These are phyloP conservation scores for Rhipidura dahli DNA, from an alignment of 2,113 vertebrate species.

Conservation along the genomic window DNA sequence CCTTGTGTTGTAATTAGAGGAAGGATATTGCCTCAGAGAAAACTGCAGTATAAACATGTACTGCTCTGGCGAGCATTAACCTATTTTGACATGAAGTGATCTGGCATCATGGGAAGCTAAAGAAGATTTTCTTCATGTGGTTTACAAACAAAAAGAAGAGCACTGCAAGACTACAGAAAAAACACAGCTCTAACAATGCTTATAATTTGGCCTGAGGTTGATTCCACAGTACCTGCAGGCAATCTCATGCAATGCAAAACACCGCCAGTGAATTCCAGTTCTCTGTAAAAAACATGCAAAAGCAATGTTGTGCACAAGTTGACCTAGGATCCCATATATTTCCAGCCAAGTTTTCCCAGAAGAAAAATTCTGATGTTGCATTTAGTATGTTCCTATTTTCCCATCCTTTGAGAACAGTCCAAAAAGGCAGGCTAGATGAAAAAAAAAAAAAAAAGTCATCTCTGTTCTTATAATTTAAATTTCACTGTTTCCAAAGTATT, in stretches of 20 bases:
- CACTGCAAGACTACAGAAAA: neutral
- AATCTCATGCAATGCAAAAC: neutral
- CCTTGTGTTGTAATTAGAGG: slow-evolving; percentile 43
- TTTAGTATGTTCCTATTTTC: rapidly evolving
- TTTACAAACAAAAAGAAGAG: slow-evolving; percentile 22
- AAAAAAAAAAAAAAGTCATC: rapidly evolving
- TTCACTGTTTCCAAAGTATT: neutral
- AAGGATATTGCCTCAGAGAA: slow-evolving; percentile 57
- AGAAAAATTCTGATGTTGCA: neutral
- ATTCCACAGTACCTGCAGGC: neutral
- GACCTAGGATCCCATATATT: neutral
- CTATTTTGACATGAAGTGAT: slow-evolving; percentile 32
- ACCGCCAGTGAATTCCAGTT: neutral
- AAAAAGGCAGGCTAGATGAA: neutral
- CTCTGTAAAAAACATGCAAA: neutral
- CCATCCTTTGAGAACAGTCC: rapidly evolving
- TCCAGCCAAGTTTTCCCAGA: neutral
- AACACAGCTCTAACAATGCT: neutral
- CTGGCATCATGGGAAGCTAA: neutral
- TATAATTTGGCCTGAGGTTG: neutral
- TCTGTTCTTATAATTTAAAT: neutral
- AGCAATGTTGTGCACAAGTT: neutral
- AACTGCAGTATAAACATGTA: slow-evolving; percentile 42
- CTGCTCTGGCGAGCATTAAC: slow-evolving; percentile 18
- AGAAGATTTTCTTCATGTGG: slow-evolving; percentile 23